Percentiles rank a stretch among this genome's conserved stretches.
These are phyloP conservation scores for Pseudorectes ferrugineus DNA, from an alignment of 2,113 vertebrate species.

Conservation along the genomic window DNA sequence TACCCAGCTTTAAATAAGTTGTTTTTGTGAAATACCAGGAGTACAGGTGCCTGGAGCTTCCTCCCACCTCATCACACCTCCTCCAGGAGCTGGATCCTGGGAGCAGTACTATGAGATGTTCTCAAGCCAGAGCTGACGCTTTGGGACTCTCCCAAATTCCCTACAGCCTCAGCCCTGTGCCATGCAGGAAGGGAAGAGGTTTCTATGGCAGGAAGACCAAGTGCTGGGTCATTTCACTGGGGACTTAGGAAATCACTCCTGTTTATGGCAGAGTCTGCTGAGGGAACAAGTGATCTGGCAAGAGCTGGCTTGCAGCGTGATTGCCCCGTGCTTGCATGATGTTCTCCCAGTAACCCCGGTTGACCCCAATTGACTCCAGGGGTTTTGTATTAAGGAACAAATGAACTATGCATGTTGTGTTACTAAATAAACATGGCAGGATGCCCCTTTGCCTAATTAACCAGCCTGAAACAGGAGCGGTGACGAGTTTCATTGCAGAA, in stretches of 20 bases:
- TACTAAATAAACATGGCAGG: slow-evolving; percentile 14
- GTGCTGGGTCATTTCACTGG: rapidly evolving
- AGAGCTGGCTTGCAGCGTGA: not conserved
- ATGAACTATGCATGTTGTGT: slow-evolving; percentile 21
- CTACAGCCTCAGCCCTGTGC: not conserved
- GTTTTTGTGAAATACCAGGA: not conserved
- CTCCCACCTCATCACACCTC: slow-evolving; percentile 30
- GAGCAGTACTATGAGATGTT: not conserved
- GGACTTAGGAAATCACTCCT: not conserved
- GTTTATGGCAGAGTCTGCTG: not conserved
- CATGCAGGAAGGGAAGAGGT: not conserved
- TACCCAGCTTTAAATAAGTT: slow-evolving; percentile 10
- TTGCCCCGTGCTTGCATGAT: not conserved
- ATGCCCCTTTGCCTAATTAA: slow-evolving; percentile 43
- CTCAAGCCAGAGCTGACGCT: not conserved
- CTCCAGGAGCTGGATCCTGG: not conserved
- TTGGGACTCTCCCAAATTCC: not conserved
- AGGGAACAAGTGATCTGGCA: not conserved
- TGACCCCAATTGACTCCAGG: slow-evolving; percentile 1
- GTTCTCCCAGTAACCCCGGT: not conserved
- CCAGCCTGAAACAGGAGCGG: not conserved
- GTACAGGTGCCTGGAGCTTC: slow-evolving; percentile 16
- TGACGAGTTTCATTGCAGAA: not conserved
- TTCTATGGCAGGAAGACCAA: not conserved
- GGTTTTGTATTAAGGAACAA: not conserved